Evolutionary conservation across 2,888 invertebrate species (phyloP), one percentile per base, ranked within the genome.

Genomic region (Lycaena phlaeas): DNA sequence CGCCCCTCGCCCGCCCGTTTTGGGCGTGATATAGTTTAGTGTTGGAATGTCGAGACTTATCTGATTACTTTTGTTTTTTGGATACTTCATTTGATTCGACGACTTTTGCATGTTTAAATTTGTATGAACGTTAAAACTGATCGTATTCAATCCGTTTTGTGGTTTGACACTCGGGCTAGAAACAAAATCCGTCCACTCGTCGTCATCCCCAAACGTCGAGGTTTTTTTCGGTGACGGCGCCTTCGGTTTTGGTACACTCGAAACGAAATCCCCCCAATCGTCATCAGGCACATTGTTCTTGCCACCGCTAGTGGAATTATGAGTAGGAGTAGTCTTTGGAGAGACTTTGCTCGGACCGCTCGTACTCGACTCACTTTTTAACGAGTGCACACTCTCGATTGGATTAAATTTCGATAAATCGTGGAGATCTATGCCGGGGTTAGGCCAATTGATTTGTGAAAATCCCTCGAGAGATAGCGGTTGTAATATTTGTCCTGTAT

Each of bases 251-350:
- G 84, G 81, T 46, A 70, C 76, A 51, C 77, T 82, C 1, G 85
- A 88, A 14, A 88, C 86, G 57, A 88, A 89, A 48, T 89, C 89
- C 1, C 87, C 86, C 88, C 89, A 89, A 50, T 88, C 88, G 11
- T 88, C 87, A 36, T 87, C 87, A 2, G 60, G 27, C 11, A 47
- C 46, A 50, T 70, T 44, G 10, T 53, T 31, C 25, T 41, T 61
- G 44, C 64, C 68, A 12, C 65, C 65, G 41, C 48, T 59, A n/a
- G n/a, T n/a, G n/a, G n/a, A n/a, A n/a, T n/a, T n/a, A n/a, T n/a
- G n/a, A n/a, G n/a, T n/a, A 2, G 82, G 82, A 3, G 81, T 77
- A 7, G n/a, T n/a, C n/a, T n/a, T n/a, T n/a, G n/a, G n/a, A n/a
- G 62, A 54, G 14, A 51, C 56, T 56, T 78, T 84, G 51, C 74